These are phyloP conservation scores for Sandelia bainsii DNA, from an alignment of 2,797 vertebrate species.

Conservation along the genomic window DNA sequence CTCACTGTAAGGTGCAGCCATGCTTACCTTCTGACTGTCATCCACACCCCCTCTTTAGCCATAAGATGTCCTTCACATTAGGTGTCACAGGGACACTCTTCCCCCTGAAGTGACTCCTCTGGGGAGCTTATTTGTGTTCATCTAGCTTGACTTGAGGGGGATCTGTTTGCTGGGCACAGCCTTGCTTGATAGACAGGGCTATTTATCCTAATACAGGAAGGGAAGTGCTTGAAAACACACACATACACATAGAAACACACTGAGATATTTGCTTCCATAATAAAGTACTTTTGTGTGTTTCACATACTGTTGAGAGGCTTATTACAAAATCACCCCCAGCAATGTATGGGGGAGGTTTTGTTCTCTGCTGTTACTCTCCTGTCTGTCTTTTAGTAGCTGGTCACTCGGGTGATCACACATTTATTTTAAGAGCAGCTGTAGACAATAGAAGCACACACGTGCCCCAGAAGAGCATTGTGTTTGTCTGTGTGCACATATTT, in stretches of 20 bases:
- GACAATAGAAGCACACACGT: slow-evolving; percentile 4
- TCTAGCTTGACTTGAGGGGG: slow-evolving; percentile 80
- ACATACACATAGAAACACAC: neutral
- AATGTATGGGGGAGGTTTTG: slow-evolving; percentile 28
- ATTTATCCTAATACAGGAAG: slow-evolving; percentile 83
- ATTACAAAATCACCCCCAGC: slow-evolving; percentile 9
- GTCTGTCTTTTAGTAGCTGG: slow-evolving; percentile 4
- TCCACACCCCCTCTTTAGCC: slow-evolving; percentile 44
- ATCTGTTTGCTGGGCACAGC: slow-evolving; percentile 80
- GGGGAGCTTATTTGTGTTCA: slow-evolving; percentile 85
- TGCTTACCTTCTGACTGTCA: slow-evolving; percentile 43
- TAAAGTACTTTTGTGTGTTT: slow-evolving; percentile 6
- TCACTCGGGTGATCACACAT: slow-evolving; percentile 7
- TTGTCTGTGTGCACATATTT: neutral
- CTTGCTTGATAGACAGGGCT: slow-evolving; percentile 78
- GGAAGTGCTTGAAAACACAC: slow-evolving; percentile 25
- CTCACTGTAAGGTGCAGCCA: slow-evolving; percentile 31
- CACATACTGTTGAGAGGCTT: neutral
- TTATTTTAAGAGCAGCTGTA: slow-evolving; percentile 19
- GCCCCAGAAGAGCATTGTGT: slow-evolving; percentile 15
- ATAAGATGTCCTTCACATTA: slow-evolving; percentile 72
- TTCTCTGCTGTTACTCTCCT: slow-evolving; percentile 5
- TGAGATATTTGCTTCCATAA: slow-evolving; percentile 1
- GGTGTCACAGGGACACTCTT: slow-evolving; percentile 66
- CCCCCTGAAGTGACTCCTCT: slow-evolving; percentile 62